Evolutionary conservation across 2,888 invertebrate species (phyloP).

Genomic region (Himalopsyche anomala): DNA sequence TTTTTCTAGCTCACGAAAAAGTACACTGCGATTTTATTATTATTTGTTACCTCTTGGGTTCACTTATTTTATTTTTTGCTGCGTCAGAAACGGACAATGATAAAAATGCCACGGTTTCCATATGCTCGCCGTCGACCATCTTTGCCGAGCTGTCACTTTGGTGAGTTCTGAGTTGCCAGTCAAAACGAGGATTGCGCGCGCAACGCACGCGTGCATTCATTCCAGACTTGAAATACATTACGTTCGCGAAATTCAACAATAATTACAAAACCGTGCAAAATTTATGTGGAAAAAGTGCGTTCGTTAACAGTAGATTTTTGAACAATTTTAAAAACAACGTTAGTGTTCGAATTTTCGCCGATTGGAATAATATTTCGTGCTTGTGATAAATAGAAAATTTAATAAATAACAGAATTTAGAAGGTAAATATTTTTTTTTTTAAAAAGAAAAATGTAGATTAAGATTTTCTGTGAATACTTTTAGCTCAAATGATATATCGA

Average conservation of each 20-base stretch:
- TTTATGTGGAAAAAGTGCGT: no score
- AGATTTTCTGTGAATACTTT: no score
- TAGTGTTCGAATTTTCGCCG: no score
- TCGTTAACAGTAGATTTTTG: no score
- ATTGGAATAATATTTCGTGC: no score
- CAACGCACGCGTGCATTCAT: slow-evolving; percentile 7
- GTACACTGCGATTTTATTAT: slow-evolving; percentile 14
- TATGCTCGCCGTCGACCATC: slow-evolving; percentile 8
- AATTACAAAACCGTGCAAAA: no score
- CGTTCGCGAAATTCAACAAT: background rate
- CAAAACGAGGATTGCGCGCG: slow-evolving; percentile 31
- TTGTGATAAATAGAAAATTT: no score
- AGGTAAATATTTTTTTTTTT: no score
- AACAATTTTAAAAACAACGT: no score
- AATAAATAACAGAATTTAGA: no score
- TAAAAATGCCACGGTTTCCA: slow-evolving; percentile 14
- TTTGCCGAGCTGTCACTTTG: slow-evolving; percentile 30
- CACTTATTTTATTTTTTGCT: slow-evolving; percentile 22
- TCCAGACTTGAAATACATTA: background rate
- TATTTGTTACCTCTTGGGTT: slow-evolving; percentile 4
- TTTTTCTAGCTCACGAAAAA: slow-evolving; percentile 34
- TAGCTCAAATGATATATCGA: no score
- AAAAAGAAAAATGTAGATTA: no score
- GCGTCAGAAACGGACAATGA: slow-evolving; percentile 16
- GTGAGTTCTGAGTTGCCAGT: slow-evolving; percentile 4